Evolutionary conservation across 2,888 invertebrate genomes (phyloP).

Genomic region (Resseliella maxima): DNA sequence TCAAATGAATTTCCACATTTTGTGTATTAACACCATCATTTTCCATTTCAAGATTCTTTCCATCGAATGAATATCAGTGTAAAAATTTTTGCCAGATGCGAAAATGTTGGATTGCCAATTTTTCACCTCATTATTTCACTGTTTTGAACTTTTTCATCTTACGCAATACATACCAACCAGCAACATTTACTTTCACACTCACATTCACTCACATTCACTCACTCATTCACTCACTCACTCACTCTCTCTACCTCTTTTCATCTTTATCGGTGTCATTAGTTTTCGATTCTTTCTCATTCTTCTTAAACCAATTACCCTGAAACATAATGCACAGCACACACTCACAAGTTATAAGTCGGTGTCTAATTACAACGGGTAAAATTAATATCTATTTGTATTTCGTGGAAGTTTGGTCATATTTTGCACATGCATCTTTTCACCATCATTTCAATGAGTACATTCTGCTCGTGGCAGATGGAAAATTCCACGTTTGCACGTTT

Average conservation of each 20-base stretch:
- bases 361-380: constrained; percentile 8
- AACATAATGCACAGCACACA: background rate
- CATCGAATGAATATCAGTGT: background rate
- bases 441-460: background rate
- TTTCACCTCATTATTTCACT: constrained; percentile 30
- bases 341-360: background rate
- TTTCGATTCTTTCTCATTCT: no score
- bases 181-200: no score
- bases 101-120: constrained; percentile 1
- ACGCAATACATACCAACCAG: background rate
- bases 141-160: constrained; percentile 15
- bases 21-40: no score
- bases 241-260: no score
- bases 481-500: no score
- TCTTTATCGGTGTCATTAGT: background rate
- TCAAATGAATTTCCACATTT: no score
- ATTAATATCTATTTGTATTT: constrained; percentile 28
- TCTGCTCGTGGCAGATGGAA: no score
- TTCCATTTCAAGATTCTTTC: no score
- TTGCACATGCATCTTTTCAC: constrained; percentile 9
- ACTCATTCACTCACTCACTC: background rate
- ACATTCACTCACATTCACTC: no score
- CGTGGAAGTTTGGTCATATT: background rate
- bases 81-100: background rate
- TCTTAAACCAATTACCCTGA: background rate